phyloP scores from a whole-genome alignment of 2,113 vertebrate genomes.

The Tetrao urogallus region DNA sequence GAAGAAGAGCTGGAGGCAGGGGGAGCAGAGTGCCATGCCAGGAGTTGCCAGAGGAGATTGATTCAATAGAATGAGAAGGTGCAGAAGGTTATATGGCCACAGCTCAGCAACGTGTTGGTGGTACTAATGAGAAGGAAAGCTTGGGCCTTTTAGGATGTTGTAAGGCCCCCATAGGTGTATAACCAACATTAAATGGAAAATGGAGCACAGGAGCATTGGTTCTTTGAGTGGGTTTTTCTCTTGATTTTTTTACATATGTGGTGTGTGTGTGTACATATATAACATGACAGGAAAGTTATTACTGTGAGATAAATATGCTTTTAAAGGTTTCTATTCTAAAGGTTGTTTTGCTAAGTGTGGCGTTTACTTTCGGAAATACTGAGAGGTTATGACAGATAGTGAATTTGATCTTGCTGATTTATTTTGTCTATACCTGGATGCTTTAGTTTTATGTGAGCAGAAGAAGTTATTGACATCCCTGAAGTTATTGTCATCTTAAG shows the following conservation, averaged over 20 bases:
- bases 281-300: neutral
- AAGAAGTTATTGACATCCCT: neutral
- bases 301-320: slow-evolving; percentile 12
- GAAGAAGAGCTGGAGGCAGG: slow-evolving; percentile 56
- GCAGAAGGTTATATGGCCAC: slow-evolving; percentile 33
- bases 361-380: slow-evolving; percentile 35
- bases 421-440: neutral
- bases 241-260: neutral
- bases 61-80: slow-evolving; percentile 55
- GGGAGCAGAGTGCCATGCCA: slow-evolving; percentile 18
- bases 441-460: slow-evolving; percentile 14
- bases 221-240: slow-evolving; percentile 53
- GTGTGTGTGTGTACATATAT: neutral
- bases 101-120: neutral
- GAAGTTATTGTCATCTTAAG: neutral
- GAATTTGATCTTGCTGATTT: slow-evolving; percentile 35
- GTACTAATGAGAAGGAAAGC: slow-evolving; percentile 14
- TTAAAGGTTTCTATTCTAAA: slow-evolving; percentile 58
- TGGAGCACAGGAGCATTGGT: neutral
- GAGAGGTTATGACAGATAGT: slow-evolving; percentile 6
- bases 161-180: slow-evolving; percentile 10
- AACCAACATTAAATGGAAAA: slow-evolving; percentile 8
- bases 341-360: slow-evolving; percentile 32
- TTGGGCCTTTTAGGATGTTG: slow-evolving; percentile 13
- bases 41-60: slow-evolving; percentile 62